Conservation (phyloP, 2,113 vertebrate genomes). For the Acrocephalus kingi region DNA sequence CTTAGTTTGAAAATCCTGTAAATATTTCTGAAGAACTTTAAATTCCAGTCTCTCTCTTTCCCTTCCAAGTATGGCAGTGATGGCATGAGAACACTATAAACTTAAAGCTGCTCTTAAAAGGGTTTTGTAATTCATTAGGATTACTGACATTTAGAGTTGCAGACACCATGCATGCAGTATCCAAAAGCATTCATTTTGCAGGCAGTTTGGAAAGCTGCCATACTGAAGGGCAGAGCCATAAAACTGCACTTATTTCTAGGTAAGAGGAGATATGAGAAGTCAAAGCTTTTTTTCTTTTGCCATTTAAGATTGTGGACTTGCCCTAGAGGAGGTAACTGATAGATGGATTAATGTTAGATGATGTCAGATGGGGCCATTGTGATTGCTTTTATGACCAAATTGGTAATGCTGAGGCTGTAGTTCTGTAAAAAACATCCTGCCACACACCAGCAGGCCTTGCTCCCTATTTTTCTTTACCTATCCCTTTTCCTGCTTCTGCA, state of each 20-base stretch:
- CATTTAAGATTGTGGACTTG: neutral
- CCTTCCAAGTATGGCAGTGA: slow-evolving; percentile 7
- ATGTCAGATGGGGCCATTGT: neutral
- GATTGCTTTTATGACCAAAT: neutral
- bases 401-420: neutral
- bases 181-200: neutral
- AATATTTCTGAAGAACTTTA: slow-evolving; percentile 3
- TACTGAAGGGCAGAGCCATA: neutral
- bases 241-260: neutral
- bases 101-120: slow-evolving; percentile 17
- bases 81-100: slow-evolving; percentile 18
- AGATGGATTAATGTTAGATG: neutral
- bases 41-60: neutral
- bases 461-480: neutral
- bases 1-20: neutral
- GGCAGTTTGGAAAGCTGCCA: slow-evolving; percentile 23
- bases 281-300: neutral
- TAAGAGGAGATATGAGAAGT: neutral
- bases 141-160: slow-evolving; percentile 20
- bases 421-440: neutral
- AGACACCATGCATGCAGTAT: neutral
- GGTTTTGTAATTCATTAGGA: slow-evolving; percentile 28
- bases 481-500: neutral
- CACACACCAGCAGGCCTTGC: neutral
- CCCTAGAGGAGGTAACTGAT: neutral